These are phyloP conservation scores for Cottus gobio DNA, from an alignment of 2,113 vertebrate genomes.

Conservation along the genomic window DNA sequence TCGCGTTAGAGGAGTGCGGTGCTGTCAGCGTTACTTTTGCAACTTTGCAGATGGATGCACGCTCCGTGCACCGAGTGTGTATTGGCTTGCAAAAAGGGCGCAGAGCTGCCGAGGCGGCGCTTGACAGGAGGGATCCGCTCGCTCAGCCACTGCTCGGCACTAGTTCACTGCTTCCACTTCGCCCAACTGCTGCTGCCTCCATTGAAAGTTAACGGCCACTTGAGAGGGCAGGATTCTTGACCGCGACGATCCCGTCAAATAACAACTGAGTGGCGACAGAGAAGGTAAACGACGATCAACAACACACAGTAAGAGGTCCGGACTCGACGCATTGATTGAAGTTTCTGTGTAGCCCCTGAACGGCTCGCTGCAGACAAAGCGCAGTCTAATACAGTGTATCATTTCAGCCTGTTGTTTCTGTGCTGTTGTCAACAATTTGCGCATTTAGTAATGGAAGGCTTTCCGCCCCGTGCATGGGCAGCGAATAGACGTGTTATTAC, in stretches of 20 bases:
- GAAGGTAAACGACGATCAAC: conserved; percentile 43
- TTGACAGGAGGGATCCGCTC: conserved; percentile 58
- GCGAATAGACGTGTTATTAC: not conserved
- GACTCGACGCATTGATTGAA: conserved; percentile 32
- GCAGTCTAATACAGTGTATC: not conserved
- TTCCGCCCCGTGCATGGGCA: not conserved
- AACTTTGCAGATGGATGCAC: conserved; percentile 25
- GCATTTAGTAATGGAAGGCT: not conserved
- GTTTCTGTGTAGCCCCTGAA: conserved; percentile 25
- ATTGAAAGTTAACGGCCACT: conserved; percentile 51
- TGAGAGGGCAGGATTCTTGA: not conserved
- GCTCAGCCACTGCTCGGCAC: conserved; percentile 4
- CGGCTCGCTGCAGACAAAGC: conserved; percentile 7
- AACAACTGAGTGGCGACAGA: conserved; percentile 8
- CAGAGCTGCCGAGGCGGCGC: conserved; percentile 70
- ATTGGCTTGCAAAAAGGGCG: conserved; percentile 39
- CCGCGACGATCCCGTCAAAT: not conserved
- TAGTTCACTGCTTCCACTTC: conserved; percentile 23
- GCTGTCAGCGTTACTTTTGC: not conserved
- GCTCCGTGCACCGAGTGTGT: conserved; percentile 8
- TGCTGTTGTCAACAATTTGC: not conserved
- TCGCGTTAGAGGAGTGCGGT: not conserved
- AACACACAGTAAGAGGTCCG: conserved; percentile 16
- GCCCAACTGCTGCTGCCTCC: conserved; percentile 25
- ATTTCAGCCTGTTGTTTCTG: not conserved